Percentiles rank a stretch among this genome's conserved stretches.
Conservation (phyloP, 2,888 invertebrate genomes). For the Atethmia centrago region DNA sequence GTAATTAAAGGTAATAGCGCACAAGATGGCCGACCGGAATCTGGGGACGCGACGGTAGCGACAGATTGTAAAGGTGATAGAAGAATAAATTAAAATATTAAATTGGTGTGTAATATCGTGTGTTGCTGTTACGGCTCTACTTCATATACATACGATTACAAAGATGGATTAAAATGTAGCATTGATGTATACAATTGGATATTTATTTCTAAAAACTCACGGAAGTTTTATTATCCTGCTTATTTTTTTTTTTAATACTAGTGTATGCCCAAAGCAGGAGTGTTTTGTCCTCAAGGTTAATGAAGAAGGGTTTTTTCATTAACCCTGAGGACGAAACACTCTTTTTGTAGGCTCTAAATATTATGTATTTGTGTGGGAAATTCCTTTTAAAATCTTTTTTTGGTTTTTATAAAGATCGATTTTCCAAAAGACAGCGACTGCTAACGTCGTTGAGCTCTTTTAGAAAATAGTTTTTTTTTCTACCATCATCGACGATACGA, state of each 20-base stretch:
- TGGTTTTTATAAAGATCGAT: not conserved
- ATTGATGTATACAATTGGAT: not conserved
- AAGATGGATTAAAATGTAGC: not conserved
- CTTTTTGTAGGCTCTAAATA: too few species aligned
- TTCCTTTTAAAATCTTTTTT: not conserved
- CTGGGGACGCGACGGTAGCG: constrained; percentile 65
- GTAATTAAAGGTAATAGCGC: constrained; percentile 86
- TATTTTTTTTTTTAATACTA: not conserved
- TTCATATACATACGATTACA: not conserved
- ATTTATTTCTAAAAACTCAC: too few species aligned
- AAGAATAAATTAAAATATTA: constrained; percentile 21
- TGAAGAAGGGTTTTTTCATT: too few species aligned
- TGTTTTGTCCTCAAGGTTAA: not conserved
- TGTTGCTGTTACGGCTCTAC: not conserved
- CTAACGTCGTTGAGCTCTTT: too few species aligned
- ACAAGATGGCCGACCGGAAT: constrained; percentile 85
- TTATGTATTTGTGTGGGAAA: too few species aligned
- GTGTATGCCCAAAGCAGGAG: not conserved
- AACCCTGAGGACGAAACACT: too few species aligned
- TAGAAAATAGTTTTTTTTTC: too few species aligned
- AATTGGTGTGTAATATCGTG: not conserved
- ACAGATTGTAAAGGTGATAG: constrained; percentile 45
- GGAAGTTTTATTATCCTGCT: not conserved
- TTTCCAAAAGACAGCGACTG: too few species aligned
- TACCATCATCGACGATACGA: too few species aligned